Conservation (phyloP, 2,113 vertebrate species). For the Peromyscus maniculatus region DNA sequence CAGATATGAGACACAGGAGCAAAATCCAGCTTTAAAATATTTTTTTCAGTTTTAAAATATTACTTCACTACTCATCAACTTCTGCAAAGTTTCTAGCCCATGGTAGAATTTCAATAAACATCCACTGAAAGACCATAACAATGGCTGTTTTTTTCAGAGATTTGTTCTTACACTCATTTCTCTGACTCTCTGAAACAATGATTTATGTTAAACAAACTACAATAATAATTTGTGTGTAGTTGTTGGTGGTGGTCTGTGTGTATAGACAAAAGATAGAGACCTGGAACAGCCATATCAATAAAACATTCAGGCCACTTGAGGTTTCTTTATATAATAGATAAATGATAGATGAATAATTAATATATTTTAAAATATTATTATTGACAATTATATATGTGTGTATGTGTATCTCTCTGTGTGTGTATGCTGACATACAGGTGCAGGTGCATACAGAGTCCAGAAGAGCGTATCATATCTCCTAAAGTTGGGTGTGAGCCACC, state of each 20-base stretch:
- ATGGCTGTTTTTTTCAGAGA: conserved; percentile 42
- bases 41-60: neutral
- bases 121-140: neutral
- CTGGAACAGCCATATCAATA: neutral
- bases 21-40: conserved; percentile 28
- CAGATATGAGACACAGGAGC: neutral
- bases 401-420: neutral
- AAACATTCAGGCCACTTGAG: neutral
- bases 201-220: neutral
- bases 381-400: neutral
- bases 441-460: neutral
- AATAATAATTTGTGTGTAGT: neutral
- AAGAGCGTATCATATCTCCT: neutral
- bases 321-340: neutral
- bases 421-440: neutral
- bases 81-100: neutral
- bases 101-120: conserved; percentile 41
- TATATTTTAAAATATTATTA: neutral
- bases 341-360: neutral
- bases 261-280: neutral
- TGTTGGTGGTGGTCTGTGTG: no score
- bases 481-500: neutral
- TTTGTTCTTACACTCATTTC: neutral
- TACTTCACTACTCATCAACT: neutral
- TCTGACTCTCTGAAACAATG: neutral